A percentile compares a stretch with the other conserved stretches of the same genome.
Conservation (phyloP, 2,888 invertebrate species). For the Polydesmus complanatus region DNA sequence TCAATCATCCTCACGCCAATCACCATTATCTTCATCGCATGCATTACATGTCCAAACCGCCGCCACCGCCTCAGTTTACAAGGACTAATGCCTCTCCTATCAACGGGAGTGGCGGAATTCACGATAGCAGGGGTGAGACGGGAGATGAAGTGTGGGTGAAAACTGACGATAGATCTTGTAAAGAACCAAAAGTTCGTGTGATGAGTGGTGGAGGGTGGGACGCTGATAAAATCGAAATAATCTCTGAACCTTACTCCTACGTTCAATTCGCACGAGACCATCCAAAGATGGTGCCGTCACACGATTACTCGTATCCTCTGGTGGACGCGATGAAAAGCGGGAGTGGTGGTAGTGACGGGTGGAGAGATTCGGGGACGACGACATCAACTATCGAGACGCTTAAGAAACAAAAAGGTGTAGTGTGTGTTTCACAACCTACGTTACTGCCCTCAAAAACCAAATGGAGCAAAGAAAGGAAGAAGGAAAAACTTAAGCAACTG, state of each 20-base stretch:
- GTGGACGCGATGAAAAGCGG: slow-evolving; percentile 33
- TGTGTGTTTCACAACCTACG: slow-evolving; percentile 36
- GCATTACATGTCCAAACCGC: slow-evolving; percentile 43
- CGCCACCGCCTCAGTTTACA: slow-evolving; percentile 23
- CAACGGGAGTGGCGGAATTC: not conserved
- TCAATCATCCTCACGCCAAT: slow-evolving; percentile 30
- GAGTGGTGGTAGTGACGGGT: not conserved
- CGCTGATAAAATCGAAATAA: slow-evolving; percentile 21
- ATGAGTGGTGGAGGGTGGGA: slow-evolving; percentile 18
- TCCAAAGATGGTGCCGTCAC: slow-evolving; percentile 42
- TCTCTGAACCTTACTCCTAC: slow-evolving; percentile 47
- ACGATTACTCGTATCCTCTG: slow-evolving; percentile 77
- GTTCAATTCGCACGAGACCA: slow-evolving; percentile 50
- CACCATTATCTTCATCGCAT: slow-evolving; percentile 41
- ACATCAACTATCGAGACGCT: slow-evolving; percentile 9
- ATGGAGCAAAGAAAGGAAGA: slow-evolving; percentile 24
- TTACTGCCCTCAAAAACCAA: slow-evolving; percentile 28
- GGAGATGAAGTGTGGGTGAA: slow-evolving; percentile 27
- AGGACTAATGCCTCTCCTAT: slow-evolving; percentile 7
- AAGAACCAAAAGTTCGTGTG: slow-evolving; percentile 4
- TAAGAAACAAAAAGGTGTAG: slow-evolving; percentile 18
- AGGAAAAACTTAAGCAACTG: slow-evolving; percentile 18
- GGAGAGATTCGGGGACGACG: slow-evolving; percentile 20
- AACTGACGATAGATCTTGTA: slow-evolving; percentile 21
- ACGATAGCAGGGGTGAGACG: slow-evolving; percentile 7